These are phyloP conservation scores for Enteromius unitaeniatus DNA, from an alignment of 2,797 vertebrate genomes.

Conservation along the genomic window DNA sequence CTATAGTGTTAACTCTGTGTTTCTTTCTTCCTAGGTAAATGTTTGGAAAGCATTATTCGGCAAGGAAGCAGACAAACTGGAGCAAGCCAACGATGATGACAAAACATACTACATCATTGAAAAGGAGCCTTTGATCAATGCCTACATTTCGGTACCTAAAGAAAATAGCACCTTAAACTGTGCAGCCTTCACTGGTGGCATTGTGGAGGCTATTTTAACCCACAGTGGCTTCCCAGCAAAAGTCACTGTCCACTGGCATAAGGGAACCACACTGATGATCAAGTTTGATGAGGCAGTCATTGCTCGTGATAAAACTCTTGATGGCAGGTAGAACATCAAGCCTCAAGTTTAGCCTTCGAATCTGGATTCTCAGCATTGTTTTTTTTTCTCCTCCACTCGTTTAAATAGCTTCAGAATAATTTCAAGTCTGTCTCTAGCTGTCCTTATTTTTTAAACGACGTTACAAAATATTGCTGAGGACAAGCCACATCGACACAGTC, in stretches of 20 bases:
- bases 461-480: background rate
- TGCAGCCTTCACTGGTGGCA: constrained; percentile 91
- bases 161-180: constrained; percentile 97
- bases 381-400: background rate
- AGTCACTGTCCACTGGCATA: constrained; percentile 96
- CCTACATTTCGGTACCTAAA: constrained; percentile 92
- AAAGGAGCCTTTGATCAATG: constrained; percentile 91
- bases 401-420: background rate
- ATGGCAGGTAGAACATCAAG: constrained; percentile 80
- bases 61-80: constrained; percentile 93
- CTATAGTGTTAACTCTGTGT: background rate
- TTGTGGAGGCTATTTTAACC: constrained; percentile 91
- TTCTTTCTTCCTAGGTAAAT: constrained; percentile 71
- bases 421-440: background rate
- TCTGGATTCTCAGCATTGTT: background rate
- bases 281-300: constrained; percentile 94
- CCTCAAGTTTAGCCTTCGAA: background rate
- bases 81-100: constrained; percentile 95
- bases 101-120: constrained; percentile 96
- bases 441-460: background rate
- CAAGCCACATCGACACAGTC: background rate
- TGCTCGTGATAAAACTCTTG: constrained; percentile 87
- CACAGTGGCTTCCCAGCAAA: constrained; percentile 94
- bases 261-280: constrained; percentile 97
- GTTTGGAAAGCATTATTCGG: constrained; percentile 93